Evolutionary conservation across 2,797 vertebrate genomes (phyloP), one percentile per base, ranked within the genome.

Genomic region (Lithobates pipiens): DNA sequence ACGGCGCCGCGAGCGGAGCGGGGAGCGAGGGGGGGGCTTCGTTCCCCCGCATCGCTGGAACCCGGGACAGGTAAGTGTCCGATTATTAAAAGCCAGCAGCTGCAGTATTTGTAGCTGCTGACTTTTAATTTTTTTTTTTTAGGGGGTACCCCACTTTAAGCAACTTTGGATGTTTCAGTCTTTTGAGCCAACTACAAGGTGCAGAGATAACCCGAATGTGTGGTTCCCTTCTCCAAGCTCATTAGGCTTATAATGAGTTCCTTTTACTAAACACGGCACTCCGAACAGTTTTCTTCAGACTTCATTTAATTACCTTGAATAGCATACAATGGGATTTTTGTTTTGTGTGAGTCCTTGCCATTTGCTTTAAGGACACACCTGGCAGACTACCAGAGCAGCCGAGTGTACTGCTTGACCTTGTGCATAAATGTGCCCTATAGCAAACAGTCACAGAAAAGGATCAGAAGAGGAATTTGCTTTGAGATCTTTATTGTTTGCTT

Each of bases 321-420:
- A 9, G 65, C 46, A 15, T 70, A 80, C 77, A 80, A 80, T 80
- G 67, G 44, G 10, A 80, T 70, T 80, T 70, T 70, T 80, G 77
- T 71, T 70, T 70, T 0, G 44, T 54, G 32, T 7, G 10, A 80
- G 67, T 25, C 44, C 29, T 44, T 54, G 29, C 67, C 67, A 70
- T 80, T 70, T 80, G 77, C 39, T 69, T 65, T 69, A 79, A 79
- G 77, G 25, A 69, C 42, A 80, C 39, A 70, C 67, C 77, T 80
- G 77, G 44, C 77, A 15, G 44, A 29, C 10, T 36, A 54, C 67
- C 67, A 80, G 68, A 34, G 65, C 46, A 70, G 15, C 42, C 68
- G 18, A 25, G 39, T 80, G 65, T 69, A 71, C 65, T 80, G 67
- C 54, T 71, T 70, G 77, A 70, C 68, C 29, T 71, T 80, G 27